Percentiles rank a stretch among this genome's conserved stretches.
These are phyloP conservation scores for Microctenopoma lineatum DNA, from an alignment of 2,797 vertebrate genomes.

Conservation along the genomic window DNA sequence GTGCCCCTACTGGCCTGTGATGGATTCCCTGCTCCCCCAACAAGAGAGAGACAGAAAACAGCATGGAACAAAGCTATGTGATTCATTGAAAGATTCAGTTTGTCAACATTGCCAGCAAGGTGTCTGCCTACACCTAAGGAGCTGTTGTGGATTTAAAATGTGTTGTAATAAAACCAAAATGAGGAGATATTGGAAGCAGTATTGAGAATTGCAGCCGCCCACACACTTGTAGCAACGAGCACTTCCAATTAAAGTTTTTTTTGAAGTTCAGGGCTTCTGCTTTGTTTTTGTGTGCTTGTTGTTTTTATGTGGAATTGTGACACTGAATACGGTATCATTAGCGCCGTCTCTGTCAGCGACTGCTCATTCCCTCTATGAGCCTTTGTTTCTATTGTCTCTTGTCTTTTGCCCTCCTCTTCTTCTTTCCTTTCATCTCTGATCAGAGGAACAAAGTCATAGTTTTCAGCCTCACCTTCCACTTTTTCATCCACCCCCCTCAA, in stretches of 20 bases:
- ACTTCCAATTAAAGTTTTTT: constrained; percentile 71
- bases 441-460: constrained; percentile 47
- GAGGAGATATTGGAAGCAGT: constrained; percentile 8
- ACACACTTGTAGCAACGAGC: constrained; percentile 57
- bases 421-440: constrained; percentile 64
- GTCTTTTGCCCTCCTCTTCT: constrained; percentile 6
- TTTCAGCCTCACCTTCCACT: constrained; percentile 40
- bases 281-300: constrained; percentile 61
- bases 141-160: constrained; percentile 13
- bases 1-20: constrained; percentile 38
- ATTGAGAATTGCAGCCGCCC: constrained; percentile 40
- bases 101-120: background rate
- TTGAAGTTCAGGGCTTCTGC: constrained; percentile 66
- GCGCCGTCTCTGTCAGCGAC: constrained; percentile 36
- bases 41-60: background rate
- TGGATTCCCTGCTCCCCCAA: constrained; percentile 25
- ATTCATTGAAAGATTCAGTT: background rate
- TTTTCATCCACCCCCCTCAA: constrained; percentile 8
- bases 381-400: constrained; percentile 29
- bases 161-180: constrained; percentile 16
- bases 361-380: constrained; percentile 38
- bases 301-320: constrained; percentile 48
- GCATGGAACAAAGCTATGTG: background rate
- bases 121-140: constrained; percentile 16
- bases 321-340: constrained; percentile 66